A percentile compares a stretch with the other conserved stretches of the same genome.
Conservation (phyloP, 1,140 invertebrate species). For the Tetragnatha versicolor region DNA sequence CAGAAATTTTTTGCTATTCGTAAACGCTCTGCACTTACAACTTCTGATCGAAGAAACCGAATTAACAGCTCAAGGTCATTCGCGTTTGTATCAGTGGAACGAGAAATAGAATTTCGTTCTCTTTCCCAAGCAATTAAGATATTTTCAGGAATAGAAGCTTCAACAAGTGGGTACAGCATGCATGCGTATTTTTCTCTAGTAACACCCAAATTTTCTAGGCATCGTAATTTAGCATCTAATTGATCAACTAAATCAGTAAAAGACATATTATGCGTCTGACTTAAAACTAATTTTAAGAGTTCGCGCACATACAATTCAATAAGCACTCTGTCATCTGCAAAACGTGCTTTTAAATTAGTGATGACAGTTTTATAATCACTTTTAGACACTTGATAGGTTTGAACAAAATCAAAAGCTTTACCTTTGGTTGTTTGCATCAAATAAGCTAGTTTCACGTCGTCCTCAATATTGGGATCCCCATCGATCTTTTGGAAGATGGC, state of each 20-base stretch:
- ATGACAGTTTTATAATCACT: neutral
- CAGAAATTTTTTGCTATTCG: neutral
- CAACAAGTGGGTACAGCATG: neutral
- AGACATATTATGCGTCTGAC: neutral
- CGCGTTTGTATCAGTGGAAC: neutral
- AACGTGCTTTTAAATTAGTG: neutral
- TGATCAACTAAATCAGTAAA: neutral
- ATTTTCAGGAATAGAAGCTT: neutral
- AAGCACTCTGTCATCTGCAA: neutral
- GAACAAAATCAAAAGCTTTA: neutral
- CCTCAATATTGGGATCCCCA: no score
- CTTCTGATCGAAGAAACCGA: neutral
- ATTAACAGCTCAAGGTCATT: neutral
- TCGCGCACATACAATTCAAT: constrained; percentile 5
- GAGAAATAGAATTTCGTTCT: constrained; percentile 1
- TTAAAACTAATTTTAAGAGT: constrained; percentile 6
- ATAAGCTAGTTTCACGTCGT: no score
- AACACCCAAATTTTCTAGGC: neutral
- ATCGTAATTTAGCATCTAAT: neutral
- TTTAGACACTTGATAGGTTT: neutral
- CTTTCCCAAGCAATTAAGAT: constrained; percentile 1
- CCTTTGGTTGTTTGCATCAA: no score
- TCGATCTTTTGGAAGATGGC: no score
- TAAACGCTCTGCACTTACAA: neutral
- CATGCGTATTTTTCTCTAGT: neutral